Conservation (phyloP, 2,888 invertebrate genomes). For the Phyllotreta striolata region DNA sequence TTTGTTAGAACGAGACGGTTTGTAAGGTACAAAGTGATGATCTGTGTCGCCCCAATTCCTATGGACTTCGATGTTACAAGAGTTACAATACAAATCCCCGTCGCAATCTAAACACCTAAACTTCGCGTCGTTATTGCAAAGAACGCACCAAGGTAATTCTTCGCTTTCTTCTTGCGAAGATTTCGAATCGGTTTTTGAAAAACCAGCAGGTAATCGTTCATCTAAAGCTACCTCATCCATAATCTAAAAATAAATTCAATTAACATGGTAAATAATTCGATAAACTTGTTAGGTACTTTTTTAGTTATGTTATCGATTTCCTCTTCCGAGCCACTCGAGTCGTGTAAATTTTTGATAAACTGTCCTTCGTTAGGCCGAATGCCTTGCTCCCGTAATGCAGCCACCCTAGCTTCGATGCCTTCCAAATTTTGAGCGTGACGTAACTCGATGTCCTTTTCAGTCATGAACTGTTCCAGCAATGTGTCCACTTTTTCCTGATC, state of each 20-base stretch:
- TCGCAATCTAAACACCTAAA: conserved; percentile 79
- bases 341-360: conserved; percentile 57
- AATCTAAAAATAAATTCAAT: conserved; percentile 49
- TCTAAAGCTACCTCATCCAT: conserved; percentile 64
- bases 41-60: conserved; percentile 58
- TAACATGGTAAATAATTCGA: background rate
- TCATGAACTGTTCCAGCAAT: conserved; percentile 66
- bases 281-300: conserved; percentile 50
- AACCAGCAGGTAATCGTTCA: conserved; percentile 52
- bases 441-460: conserved; percentile 62
- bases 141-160: conserved; percentile 81
- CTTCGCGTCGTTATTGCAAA: conserved; percentile 83
- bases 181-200: conserved; percentile 33
- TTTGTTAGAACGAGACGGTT: conserved; percentile 27
- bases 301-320: conserved; percentile 59
- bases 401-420: conserved; percentile 66
- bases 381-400: conserved; percentile 63
- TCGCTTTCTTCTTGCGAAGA: conserved; percentile 19
- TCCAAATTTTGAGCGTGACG: conserved; percentile 61
- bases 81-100: conserved; percentile 80
- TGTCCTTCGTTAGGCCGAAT: conserved; percentile 56
- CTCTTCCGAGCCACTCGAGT: conserved; percentile 56
- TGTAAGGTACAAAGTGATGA: conserved; percentile 55
- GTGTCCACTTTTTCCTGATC: conserved; percentile 77
- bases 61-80: conserved; percentile 78